Evolutionary conservation across 2,888 invertebrate genomes (phyloP).

Genomic region (Hydroisotoma schaefferi): DNA sequence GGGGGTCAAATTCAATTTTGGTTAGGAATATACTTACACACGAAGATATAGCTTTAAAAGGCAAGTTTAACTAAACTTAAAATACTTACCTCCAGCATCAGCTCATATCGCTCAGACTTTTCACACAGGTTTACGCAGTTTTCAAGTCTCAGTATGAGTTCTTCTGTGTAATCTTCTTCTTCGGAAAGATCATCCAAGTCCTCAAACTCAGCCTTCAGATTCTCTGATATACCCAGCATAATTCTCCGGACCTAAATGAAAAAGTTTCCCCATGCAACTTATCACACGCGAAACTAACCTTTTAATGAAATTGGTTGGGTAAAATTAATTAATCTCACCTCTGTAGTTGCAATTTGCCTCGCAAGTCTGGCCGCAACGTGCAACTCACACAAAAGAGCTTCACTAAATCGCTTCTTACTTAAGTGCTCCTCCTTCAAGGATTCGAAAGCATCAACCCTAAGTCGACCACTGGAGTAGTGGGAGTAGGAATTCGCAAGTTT

Average conservation of each 20-base stretch:
- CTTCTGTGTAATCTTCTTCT: constrained; percentile 47
- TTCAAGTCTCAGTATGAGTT: constrained; percentile 46
- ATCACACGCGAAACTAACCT: too few relatives aligned
- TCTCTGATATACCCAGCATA: constrained; percentile 46
- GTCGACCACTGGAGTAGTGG: constrained; percentile 43
- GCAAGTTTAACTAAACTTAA: too few relatives aligned
- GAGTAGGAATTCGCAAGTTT: constrained; percentile 47
- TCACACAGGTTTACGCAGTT: constrained; percentile 44
- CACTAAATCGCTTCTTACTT: constrained; percentile 43
- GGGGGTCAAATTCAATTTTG: too few relatives aligned
- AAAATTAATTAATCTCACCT: constrained; percentile 25
- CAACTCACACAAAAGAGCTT: constrained; percentile 47
- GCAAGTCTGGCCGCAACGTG: constrained; percentile 48
- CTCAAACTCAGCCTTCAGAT: constrained; percentile 46
- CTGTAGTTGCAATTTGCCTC: constrained; percentile 43
- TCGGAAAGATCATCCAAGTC: constrained; percentile 40
- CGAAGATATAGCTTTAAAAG: too few relatives aligned
- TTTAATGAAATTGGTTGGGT: not conserved
- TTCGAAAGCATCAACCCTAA: constrained; percentile 47
- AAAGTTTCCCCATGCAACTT: too few relatives aligned
- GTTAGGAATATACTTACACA: too few relatives aligned
- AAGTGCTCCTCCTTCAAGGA: constrained; percentile 42
- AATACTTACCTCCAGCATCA: constrained; percentile 46
- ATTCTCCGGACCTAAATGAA: constrained; percentile 38
- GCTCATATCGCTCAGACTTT: constrained; percentile 46